Base-by-base conservation (phyloP, 2,888 invertebrate genomes). In the Trichogramma dendrolimi region DNA sequence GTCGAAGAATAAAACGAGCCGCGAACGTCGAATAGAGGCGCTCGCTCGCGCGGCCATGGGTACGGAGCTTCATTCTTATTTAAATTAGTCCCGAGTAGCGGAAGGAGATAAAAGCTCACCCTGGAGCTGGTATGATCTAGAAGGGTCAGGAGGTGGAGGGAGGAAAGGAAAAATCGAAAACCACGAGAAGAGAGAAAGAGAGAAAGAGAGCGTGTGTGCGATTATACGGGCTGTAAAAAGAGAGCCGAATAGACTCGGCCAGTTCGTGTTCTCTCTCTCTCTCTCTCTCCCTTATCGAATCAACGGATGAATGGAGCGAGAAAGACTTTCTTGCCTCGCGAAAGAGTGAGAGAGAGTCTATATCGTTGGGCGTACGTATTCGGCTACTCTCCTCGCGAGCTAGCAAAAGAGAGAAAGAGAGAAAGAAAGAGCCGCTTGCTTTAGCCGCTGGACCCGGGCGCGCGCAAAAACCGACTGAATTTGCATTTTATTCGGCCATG, bases 401-500 rank as follows among this genome's bases (percentile, higher is more conserved):
- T 2, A 27, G 27, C 27, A 27, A 27, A 27, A 27, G 27, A 27
- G 27, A 14, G 14, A 14, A 14, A 14, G 14, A 14, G 14, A 27
- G 27, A 27, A 27, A 27, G 27, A 27, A 27, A 27, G 27, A 27
- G 61, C 57, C 51, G 56, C 55, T 57, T 10, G 48, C 51, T 54
- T 54, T 58, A 46, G 43, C 39, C 42, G 43, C 10, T 5, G n/a
- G 51, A 7, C n/a, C 8, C 39, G 27, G 8, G 50, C 8, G 44
- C 50, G 11, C 69, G 67, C 67, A 61, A 61, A 65, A 77, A 78
- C 75, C 75, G 77, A 76, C 77, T 76, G 77, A 79, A 79, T 79
- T 79, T 79, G 79, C 79, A 79, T 79, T 79, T 79, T 79, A 78
- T 79, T 78, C 75, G 73, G 71, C 72, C 60, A 61, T 5, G 38